A percentile compares a stretch with the other conserved stretches of the same genome.
Conservation (phyloP, 2,797 vertebrate genomes). For the Notolepis coatsorum region DNA sequence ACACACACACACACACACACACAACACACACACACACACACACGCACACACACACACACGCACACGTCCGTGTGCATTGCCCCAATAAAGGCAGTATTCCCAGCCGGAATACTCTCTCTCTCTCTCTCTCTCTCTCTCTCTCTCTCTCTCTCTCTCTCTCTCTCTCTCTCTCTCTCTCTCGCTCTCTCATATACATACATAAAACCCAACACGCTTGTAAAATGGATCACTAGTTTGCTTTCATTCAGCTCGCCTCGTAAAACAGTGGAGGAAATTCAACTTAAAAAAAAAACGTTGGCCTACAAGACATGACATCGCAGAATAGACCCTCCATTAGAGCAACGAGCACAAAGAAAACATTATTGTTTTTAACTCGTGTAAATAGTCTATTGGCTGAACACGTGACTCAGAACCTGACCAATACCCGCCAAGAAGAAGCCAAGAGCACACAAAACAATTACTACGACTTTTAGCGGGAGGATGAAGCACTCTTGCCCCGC, state of each 20-base stretch:
- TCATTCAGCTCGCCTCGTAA: slow-evolving; percentile 49
- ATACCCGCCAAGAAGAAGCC: slow-evolving; percentile 84
- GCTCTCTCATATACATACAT: neutral
- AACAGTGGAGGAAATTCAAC: slow-evolving; percentile 14
- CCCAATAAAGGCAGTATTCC: slow-evolving; percentile 76
- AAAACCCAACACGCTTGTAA: slow-evolving; percentile 22
- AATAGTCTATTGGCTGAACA: slow-evolving; percentile 90
- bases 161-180: neutral
- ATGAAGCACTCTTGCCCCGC: slow-evolving; percentile 79
- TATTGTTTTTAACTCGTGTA: slow-evolving; percentile 92
- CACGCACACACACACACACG: slow-evolving; percentile 10
- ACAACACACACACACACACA: slow-evolving; percentile 8
- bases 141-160: neutral
- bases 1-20: neutral
- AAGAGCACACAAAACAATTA: slow-evolving; percentile 85
- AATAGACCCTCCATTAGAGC: slow-evolving; percentile 36
- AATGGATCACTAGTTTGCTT: slow-evolving; percentile 40
- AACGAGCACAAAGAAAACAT: slow-evolving; percentile 77
- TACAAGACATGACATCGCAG: neutral
- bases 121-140: neutral
- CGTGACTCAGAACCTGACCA: slow-evolving; percentile 88
- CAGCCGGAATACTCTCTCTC: neutral
- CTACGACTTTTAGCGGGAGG: slow-evolving; percentile 89
- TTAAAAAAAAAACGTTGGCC: slow-evolving; percentile 10
- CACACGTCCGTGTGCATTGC: slow-evolving; percentile 1